A percentile compares a stretch with the other conserved stretches of the same genome.
phyloP scores from a whole-genome alignment of 2,113 vertebrate genomes.

The Glaucidium brasilianum region DNA sequence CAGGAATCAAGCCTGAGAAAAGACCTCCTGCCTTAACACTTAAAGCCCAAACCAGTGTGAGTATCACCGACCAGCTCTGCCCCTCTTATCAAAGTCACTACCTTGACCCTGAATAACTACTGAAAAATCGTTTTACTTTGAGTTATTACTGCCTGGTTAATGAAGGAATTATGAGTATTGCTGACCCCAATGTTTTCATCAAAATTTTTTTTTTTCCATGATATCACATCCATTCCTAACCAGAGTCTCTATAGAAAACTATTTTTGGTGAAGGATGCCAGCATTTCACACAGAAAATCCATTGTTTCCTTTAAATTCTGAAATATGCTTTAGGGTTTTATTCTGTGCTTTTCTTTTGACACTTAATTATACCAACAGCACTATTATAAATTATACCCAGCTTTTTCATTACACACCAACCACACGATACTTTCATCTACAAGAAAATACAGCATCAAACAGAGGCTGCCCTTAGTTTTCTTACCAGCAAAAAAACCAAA shows the following conservation, averaged over 20 bases:
- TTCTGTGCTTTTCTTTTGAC: not conserved
- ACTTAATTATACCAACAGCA: not conserved
- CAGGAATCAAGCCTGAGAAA: not conserved
- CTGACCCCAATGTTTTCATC: not conserved
- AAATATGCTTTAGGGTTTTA: not conserved
- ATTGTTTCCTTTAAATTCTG: not conserved
- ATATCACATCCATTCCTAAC: not conserved
- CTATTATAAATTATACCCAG: not conserved
- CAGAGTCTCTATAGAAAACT: not conserved
- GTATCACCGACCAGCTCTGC: not conserved
- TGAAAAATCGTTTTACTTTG: not conserved
- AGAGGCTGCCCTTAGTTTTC: not conserved
- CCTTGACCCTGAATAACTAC: not conserved
- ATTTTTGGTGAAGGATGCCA: not conserved
- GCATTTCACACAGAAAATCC: not conserved
- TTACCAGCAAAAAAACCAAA: not conserved
- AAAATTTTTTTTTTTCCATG: not conserved
- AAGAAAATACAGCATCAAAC: not conserved
- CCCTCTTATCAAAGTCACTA: not conserved
- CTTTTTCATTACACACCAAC: not conserved
- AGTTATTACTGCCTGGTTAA: not conserved
- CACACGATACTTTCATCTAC: rapidly evolving
- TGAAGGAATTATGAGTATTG: not conserved
- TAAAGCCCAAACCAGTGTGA: not conserved
- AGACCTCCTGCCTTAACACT: not conserved